A percentile compares a stretch with the other conserved stretches of the same genome.
Conservation (phyloP, 2,888 invertebrate species). For the Meiosimyza decipiens region DNA sequence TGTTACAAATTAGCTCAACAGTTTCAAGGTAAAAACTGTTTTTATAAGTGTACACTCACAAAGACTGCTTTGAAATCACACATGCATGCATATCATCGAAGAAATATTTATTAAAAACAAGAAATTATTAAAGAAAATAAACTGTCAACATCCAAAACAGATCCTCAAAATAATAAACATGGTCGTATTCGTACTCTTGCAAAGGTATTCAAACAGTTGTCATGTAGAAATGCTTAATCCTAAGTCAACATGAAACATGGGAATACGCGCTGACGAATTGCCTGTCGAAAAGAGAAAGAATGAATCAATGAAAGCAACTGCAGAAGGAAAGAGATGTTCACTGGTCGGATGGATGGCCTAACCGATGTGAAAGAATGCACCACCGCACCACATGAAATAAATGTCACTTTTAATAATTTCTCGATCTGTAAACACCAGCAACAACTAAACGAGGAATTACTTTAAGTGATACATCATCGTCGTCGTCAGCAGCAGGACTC, state of each 20-base stretch:
- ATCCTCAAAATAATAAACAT: constrained; percentile 57
- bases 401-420: constrained; percentile 63
- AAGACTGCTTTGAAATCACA: not conserved
- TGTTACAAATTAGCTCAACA: too few relatives aligned
- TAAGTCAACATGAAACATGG: constrained; percentile 37
- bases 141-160: constrained; percentile 60
- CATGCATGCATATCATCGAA: not conserved
- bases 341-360: constrained; percentile 29
- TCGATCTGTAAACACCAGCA: constrained; percentile 55
- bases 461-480: constrained; percentile 57
- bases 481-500: constrained; percentile 57
- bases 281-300: not conserved
- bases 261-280: not conserved
- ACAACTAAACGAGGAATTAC: constrained; percentile 37
- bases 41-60: constrained; percentile 33
- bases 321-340: not conserved
- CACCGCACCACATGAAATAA: constrained; percentile 62
- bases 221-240: constrained; percentile 33
- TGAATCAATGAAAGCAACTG: not conserved
- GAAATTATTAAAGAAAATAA: constrained; percentile 43
- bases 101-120: constrained; percentile 26
- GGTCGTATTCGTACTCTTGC: constrained; percentile 40
- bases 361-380: constrained; percentile 49
- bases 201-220: constrained; percentile 28
- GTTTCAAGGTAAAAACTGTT: not conserved